phyloP scores from a whole-genome alignment of 2,113 vertebrate species.

The Sinocyclocheilus grahami region DNA sequence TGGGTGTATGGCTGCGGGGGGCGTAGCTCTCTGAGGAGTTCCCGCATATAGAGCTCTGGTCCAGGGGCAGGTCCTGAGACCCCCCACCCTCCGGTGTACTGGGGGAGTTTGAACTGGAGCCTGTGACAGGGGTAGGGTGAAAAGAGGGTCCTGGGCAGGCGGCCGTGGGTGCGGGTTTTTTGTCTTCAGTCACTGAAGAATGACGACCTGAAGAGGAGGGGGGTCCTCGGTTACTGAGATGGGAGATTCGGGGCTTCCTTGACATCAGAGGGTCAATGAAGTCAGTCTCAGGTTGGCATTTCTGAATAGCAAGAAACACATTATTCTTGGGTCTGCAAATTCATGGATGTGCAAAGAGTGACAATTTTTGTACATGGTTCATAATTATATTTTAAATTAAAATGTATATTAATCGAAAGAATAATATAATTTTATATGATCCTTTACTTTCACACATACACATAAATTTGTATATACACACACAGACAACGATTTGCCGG shows the following conservation, averaged over 20 bases:
- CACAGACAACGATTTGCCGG: no score
- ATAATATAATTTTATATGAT: no score
- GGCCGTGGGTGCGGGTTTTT: slow-evolving; percentile 60
- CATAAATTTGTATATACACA: no score
- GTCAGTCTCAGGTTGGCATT: slow-evolving; percentile 72
- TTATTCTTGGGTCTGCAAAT: not conserved
- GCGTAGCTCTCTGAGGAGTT: slow-evolving; percentile 77
- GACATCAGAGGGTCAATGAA: slow-evolving; percentile 81
- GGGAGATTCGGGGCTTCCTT: slow-evolving; percentile 87
- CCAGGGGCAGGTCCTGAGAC: slow-evolving; percentile 83
- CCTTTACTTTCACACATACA: no score
- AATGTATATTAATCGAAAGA: not conserved
- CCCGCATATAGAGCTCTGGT: slow-evolving; percentile 77
- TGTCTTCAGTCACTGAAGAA: slow-evolving; percentile 66
- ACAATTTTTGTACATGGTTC: not conserved
- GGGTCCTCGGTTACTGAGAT: slow-evolving; percentile 66
- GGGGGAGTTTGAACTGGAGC: slow-evolving; percentile 84
- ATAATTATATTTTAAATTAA: no score
- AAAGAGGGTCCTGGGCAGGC: slow-evolving; percentile 59
- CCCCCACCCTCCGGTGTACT: slow-evolving; percentile 85
- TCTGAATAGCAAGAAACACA: slow-evolving; percentile 69
- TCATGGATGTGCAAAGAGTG: not conserved
- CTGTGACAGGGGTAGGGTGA: slow-evolving; percentile 65
- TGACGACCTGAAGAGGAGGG: slow-evolving; percentile 49
- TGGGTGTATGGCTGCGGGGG: slow-evolving; percentile 66